Evolutionary conservation across 2,888 invertebrate genomes (phyloP).

Genomic region (Athalia cordata): DNA sequence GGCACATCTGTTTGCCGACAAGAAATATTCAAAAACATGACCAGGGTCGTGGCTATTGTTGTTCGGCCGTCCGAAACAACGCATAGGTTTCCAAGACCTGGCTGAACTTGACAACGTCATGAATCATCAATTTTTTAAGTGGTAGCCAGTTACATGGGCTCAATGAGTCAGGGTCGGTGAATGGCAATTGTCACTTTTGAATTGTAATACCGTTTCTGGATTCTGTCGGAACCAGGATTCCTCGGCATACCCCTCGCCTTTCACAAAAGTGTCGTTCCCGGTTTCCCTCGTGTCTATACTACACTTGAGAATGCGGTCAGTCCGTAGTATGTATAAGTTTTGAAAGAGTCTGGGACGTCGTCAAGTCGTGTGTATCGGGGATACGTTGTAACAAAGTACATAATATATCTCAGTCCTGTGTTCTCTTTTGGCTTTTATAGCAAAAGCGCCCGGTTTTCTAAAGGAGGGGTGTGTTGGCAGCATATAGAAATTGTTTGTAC

Average conservation of each 20-base stretch:
- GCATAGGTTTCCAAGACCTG: constrained; percentile 17
- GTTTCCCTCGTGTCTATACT: constrained; percentile 20
- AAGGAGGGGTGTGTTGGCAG: constrained; percentile 27
- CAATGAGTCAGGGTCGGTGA: constrained; percentile 43
- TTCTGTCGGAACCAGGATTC: neutral
- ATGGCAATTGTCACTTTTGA: constrained; percentile 43
- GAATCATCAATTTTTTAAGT: constrained; percentile 35
- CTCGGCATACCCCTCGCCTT: constrained; percentile 2
- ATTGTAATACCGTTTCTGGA: constrained; percentile 33
- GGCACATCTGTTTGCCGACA: constrained; percentile 22
- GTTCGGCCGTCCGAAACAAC: neutral
- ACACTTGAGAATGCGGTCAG: constrained; percentile 30
- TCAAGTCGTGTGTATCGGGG: constrained; percentile 30
- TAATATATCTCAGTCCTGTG: constrained; percentile 30
- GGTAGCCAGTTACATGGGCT: constrained; percentile 6
- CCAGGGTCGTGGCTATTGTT: neutral
- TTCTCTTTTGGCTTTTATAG: constrained; percentile 9
- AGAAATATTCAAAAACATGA: constrained; percentile 28
- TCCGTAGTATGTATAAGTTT: constrained; percentile 24
- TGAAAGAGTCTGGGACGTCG: constrained; percentile 31
- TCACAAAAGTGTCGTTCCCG: constrained; percentile 35
- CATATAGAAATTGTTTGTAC: constrained; percentile 39
- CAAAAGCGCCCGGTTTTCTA: neutral
- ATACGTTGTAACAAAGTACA: constrained; percentile 28
- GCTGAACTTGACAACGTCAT: constrained; percentile 33